Base-by-base conservation (phyloP, 2,113 vertebrate genomes). In the Malurus elegans region DNA sequence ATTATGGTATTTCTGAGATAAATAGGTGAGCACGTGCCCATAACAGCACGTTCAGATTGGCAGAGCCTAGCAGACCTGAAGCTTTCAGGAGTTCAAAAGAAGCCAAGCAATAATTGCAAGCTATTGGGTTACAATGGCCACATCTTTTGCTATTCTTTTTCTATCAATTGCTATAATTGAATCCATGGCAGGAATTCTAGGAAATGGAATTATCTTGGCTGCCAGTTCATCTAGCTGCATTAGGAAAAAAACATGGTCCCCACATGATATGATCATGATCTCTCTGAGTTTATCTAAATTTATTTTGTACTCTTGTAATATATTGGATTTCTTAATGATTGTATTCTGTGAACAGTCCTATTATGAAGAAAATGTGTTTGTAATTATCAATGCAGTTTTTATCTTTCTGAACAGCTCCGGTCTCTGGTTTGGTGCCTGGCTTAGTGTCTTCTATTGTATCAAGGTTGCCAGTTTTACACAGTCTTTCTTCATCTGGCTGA, bases 401-500 rank as follows among this genome's bases (percentile, higher is more conserved):
- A 6, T 81, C 14, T 47, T 95, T 70, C 47, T 95, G 10, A 91
- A 62, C 57, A 69, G 73, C 57, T 40, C 5, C 24, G 86, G 67
- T 26, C 19, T 96, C 38, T 94, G 88, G 51, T 92, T 91, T 64
- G 45, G 60, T 45, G 67, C 86, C 28, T 95, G 85, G 42, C 83
- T 97, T 64, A 86, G 84, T 34, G 32, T 95, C 67, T 83, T 93
- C 82, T 97, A 58, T 20, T 95, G 73, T 20, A 86, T 54, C 53
- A 94, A 92, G 74, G 47, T 92, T 72, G 69, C 18, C 14, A 84
- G 31, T 53, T 80, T 87, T 47, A 58, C 84, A 20, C 58, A 76
- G 24, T 53, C 76, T 11, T 44, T 56, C 60, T 96, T 79, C 61
- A 70, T 89, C 74, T 94, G 96, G 87, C 51, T 97, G 85, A 97